Base-by-base conservation (phyloP, 2,113 vertebrate species). In the Vulpes ferrilata region DNA sequence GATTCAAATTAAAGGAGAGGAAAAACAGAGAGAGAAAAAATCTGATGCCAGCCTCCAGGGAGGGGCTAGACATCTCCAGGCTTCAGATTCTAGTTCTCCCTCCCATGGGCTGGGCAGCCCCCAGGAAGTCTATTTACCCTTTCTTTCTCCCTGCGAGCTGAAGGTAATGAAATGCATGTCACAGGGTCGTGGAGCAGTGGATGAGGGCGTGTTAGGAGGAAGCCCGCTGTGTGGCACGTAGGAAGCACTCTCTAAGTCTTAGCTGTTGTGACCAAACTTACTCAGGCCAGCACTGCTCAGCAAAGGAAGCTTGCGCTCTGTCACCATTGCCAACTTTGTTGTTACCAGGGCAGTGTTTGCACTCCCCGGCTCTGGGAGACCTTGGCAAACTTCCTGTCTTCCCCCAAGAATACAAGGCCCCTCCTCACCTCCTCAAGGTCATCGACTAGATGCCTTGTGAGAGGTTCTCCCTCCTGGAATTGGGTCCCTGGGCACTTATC, bases 181-280 rank as follows among this genome's bases (percentile, higher is more conserved):
- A 17, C 1, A n/a, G 43, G 7, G 2, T 48, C 22, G 7, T 17
- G n/a, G 64, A n/a, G 51, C 20, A 27, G 13, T 5, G 38, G 27
- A 25, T 20, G 8, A 43, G 79, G 0, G 1, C 62, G 0, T 3
- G 35, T 11, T 3, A 76, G 67, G 27, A 38, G 35, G n/a, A 35
- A 60, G 48, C 22, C 4, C 22, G 0, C 48, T 1, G 32, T 22
- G 11, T 23, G 22, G 55, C 3, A 0, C 1, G 0, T n/a, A 23
- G 95, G 57, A 32, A 25, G 30, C 9, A 0, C 65, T 86, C 8
- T 0, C 0, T 5, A 9, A 2, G 17, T 32, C 79, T 83, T 6
- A n/a, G 78, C 74, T 30, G 51, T 32, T 35, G 55, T 73, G 88
- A 60, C 19, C 12, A 81, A 67, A 27, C 57, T 20, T 35, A 5